Conservation (phyloP, 1,140 invertebrate species). For the Neodiprion pinetum region DNA sequence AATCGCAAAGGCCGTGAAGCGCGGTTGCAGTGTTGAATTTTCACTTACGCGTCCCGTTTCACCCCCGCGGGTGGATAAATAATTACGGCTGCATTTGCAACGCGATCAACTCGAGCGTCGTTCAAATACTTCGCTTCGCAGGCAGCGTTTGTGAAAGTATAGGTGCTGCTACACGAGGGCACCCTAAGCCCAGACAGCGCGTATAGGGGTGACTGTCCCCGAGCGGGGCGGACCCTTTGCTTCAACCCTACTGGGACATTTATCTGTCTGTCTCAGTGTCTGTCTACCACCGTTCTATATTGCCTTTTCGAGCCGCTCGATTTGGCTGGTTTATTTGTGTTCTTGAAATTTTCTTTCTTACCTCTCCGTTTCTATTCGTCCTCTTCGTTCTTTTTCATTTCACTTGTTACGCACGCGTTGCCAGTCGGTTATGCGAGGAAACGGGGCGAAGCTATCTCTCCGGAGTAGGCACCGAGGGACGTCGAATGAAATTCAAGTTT, state of each 20-base stretch:
- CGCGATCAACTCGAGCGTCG: neutral
- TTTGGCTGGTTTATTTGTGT: neutral
- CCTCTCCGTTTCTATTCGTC: neutral
- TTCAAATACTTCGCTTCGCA: neutral
- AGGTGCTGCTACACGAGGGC: neutral
- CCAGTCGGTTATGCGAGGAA: too few relatives aligned
- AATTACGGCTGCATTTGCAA: neutral
- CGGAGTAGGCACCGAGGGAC: too few relatives aligned
- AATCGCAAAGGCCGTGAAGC: too few relatives aligned
- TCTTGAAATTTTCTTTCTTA: neutral
- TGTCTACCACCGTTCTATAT: neutral
- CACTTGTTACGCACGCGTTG: too few relatives aligned
- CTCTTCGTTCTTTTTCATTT: neutral
- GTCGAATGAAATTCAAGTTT: too few relatives aligned
- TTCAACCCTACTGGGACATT: conserved; percentile 2
- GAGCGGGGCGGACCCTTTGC: neutral
- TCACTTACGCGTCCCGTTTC: too few relatives aligned
- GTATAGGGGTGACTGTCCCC: conserved; percentile 4
- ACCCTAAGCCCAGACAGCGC: neutral
- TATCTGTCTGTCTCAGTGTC: neutral
- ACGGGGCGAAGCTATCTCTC: too few relatives aligned
- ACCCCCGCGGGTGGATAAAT: too few relatives aligned
- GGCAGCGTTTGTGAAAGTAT: neutral
- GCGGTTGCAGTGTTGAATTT: too few relatives aligned
- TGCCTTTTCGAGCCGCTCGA: conserved; percentile 4